phyloP scores from a whole-genome alignment of 2,113 vertebrate species.

The Muscicapa adusta region DNA sequence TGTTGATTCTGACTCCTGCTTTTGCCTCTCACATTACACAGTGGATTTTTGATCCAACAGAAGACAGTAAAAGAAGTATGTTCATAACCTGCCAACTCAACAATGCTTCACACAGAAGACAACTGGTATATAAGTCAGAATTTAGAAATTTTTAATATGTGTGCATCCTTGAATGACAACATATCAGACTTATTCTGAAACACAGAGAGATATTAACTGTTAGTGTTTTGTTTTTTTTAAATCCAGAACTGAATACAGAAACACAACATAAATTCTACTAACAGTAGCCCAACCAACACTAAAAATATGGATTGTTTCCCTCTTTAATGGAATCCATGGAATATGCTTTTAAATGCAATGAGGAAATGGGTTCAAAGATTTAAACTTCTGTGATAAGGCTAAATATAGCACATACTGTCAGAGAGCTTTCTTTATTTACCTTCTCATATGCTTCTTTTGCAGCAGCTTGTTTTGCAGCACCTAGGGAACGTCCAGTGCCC shows the following conservation, averaged over 20 bases:
- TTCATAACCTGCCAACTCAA: neutral
- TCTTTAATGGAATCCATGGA: neutral
- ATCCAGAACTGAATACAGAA: neutral
- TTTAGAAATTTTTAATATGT: neutral
- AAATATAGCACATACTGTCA: neutral
- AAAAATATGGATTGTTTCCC: neutral
- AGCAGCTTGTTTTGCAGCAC: constrained; percentile 59
- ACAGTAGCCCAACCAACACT: neutral
- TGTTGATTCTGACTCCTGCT: neutral
- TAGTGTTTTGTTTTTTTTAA: neutral
- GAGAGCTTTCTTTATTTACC: neutral
- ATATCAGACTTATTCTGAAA: neutral
- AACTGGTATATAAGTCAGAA: neutral
- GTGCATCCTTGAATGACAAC: neutral
- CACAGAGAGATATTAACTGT: neutral
- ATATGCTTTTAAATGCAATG: neutral
- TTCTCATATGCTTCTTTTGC: constrained; percentile 32
- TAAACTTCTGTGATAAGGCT: neutral
- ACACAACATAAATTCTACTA: neutral
- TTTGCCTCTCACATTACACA: neutral
- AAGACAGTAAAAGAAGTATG: neutral
- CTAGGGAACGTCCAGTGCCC: neutral
- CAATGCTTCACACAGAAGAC: neutral
- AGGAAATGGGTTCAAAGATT: neutral
- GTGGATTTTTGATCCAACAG: neutral